phyloP scores from a whole-genome alignment of 2,113 vertebrate genomes.

The Muntiacus reevesi region DNA sequence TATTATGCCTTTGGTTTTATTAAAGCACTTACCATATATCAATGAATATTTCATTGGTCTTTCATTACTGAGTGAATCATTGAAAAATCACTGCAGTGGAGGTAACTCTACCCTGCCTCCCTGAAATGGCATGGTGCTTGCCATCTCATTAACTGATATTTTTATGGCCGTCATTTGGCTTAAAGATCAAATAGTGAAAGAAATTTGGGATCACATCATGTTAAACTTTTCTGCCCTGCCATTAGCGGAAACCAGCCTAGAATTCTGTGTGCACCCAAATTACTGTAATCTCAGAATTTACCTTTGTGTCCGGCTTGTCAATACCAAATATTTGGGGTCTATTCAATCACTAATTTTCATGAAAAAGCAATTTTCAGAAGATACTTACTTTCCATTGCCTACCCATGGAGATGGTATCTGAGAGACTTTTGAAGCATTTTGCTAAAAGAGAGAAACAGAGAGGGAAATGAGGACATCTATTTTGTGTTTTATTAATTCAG shows the following conservation, averaged over 20 bases:
- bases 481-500: conserved; percentile 71
- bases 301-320: conserved; percentile 27
- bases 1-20: conserved; percentile 81
- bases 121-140: conserved; percentile 72
- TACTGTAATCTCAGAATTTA: conserved; percentile 5
- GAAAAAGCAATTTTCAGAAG: conserved; percentile 71
- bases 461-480: conserved; percentile 74
- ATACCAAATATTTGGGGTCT: conserved; percentile 1
- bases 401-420: conserved; percentile 97
- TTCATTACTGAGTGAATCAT: conserved; percentile 81
- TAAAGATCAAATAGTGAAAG: conserved; percentile 72
- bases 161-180: conserved; percentile 78
- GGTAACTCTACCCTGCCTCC: conserved; percentile 79
- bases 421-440: conserved; percentile 95
- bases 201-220: conserved; percentile 53
- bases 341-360: conserved; percentile 58
- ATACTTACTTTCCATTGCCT: conserved; percentile 96
- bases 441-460: conserved; percentile 78
- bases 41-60: conserved; percentile 86
- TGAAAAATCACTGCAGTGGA: conserved; percentile 77
- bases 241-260: conserved; percentile 18
- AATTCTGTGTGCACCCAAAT: conserved; percentile 40
- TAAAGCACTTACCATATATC: conserved; percentile 84
- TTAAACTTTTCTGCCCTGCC: conserved; percentile 44
- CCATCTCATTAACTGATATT: conserved; percentile 78